A percentile compares a stretch with the other conserved stretches of the same genome.
phyloP scores from a whole-genome alignment of 2,113 vertebrate species.

The Vombatus ursinus region DNA sequence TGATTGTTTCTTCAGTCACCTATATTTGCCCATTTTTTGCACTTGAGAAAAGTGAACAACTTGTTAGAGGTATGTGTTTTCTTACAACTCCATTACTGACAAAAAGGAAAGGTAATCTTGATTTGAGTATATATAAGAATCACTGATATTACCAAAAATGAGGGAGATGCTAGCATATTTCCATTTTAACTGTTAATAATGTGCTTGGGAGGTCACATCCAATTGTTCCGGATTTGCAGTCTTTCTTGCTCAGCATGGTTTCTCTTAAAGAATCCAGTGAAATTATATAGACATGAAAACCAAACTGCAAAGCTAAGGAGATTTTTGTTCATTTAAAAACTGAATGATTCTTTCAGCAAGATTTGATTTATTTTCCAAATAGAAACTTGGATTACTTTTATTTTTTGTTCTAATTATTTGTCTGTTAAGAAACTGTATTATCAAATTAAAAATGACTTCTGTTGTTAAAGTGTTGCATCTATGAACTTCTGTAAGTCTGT shows the following conservation, averaged over 20 bases:
- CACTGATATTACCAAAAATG: not conserved
- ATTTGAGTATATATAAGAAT: not conserved
- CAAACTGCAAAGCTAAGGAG: not conserved
- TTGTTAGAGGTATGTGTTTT: not conserved
- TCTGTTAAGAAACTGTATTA: not conserved
- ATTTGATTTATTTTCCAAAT: not conserved
- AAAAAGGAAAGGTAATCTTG: not conserved
- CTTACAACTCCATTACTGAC: not conserved
- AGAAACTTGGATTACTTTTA: not conserved
- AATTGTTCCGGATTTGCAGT: not conserved
- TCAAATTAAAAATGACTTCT: slow-evolving; percentile 27
- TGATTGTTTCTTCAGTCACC: no score
- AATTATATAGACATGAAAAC: not conserved
- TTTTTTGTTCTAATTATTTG: slow-evolving; percentile 13
- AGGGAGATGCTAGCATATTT: not conserved
- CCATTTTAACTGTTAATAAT: not conserved
- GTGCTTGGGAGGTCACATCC: not conserved
- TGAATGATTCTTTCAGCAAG: not conserved
- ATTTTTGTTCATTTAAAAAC: slow-evolving; percentile 3
- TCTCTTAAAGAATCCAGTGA: not conserved
- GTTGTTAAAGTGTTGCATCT: not conserved
- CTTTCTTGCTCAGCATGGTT: not conserved
- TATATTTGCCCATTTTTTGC: not conserved
- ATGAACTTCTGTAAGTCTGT: not conserved
- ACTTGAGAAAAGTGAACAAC: not conserved